Conservation (phyloP, 2,797 vertebrate genomes). For the Syngnathus acus region DNA sequence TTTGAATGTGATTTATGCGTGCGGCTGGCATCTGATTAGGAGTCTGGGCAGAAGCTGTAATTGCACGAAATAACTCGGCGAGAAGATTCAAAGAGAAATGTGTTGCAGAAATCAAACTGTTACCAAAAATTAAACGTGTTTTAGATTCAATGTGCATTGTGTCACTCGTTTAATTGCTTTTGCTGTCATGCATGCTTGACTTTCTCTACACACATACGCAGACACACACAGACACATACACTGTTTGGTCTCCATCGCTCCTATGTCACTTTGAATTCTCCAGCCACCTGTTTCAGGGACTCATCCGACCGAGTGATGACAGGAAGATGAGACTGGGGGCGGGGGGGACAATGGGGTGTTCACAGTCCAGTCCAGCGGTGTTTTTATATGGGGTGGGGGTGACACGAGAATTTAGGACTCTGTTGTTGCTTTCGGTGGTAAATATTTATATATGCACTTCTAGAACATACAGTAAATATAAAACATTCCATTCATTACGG, state of each 20-base stretch:
- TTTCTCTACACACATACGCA: neutral
- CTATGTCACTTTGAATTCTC: constrained; percentile 54
- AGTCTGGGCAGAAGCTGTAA: constrained; percentile 6
- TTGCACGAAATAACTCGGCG: constrained; percentile 13
- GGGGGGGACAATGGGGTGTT: constrained; percentile 41
- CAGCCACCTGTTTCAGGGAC: constrained; percentile 62
- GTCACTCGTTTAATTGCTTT: constrained; percentile 16
- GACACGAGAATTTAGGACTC: no score
- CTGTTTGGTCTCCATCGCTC: constrained; percentile 44
- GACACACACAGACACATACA: constrained; percentile 19
- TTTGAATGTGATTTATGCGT: constrained; percentile 38
- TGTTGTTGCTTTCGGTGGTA: neutral
- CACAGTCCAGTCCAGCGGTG: neutral
- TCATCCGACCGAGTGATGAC: constrained; percentile 60
- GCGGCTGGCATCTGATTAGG: constrained; percentile 19
- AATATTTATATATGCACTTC: no score
- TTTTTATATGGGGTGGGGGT: neutral
- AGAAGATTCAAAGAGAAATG: constrained; percentile 14
- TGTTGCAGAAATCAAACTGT: constrained; percentile 2
- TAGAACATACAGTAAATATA: neutral
- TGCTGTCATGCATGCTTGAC: neutral
- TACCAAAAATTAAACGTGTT: constrained; percentile 9
- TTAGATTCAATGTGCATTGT: constrained; percentile 11
- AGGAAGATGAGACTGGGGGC: constrained; percentile 49
- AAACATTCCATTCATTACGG: neutral